Conservation (phyloP, 1,140 invertebrate genomes). For the Hesperophylax magnus region DNA sequence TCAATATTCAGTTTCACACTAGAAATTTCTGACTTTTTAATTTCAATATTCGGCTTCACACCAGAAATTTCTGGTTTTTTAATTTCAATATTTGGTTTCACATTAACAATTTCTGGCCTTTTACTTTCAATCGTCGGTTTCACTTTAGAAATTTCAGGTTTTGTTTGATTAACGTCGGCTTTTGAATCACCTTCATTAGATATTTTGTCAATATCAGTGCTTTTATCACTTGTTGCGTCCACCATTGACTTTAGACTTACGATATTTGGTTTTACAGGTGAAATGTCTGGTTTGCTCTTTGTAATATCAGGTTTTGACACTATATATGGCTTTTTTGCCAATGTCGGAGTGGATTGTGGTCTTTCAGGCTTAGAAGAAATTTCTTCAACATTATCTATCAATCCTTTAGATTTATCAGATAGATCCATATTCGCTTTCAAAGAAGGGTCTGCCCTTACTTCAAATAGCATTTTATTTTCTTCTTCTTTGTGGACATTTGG, state of each 20-base stretch:
- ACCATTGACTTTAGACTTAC: not conserved
- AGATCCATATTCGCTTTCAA: not conserved
- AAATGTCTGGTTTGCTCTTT: not conserved
- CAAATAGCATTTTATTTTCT: not conserved
- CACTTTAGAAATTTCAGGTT: not conserved
- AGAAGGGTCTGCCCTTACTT: not conserved
- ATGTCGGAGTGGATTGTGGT: not conserved
- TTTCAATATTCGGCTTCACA: not conserved
- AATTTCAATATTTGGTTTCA: no score
- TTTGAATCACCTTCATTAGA: not conserved
- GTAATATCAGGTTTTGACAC: not conserved
- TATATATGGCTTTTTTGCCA: not conserved
- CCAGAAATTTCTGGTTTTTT: constrained; percentile 21
- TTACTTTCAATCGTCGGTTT: not conserved
- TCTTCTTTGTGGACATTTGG: not conserved
- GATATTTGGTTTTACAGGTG: not conserved
- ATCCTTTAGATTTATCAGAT: not conserved
- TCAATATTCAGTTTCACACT: not conserved
- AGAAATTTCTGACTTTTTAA: not conserved
- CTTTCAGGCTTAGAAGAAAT: not conserved
- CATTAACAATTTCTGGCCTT: not conserved
- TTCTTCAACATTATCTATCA: not conserved
- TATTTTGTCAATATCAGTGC: not conserved
- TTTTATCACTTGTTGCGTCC: not conserved
- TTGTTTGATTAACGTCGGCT: not conserved